Base-by-base conservation (phyloP, 2,888 invertebrate genomes). In the Cyclophora punctaria region DNA sequence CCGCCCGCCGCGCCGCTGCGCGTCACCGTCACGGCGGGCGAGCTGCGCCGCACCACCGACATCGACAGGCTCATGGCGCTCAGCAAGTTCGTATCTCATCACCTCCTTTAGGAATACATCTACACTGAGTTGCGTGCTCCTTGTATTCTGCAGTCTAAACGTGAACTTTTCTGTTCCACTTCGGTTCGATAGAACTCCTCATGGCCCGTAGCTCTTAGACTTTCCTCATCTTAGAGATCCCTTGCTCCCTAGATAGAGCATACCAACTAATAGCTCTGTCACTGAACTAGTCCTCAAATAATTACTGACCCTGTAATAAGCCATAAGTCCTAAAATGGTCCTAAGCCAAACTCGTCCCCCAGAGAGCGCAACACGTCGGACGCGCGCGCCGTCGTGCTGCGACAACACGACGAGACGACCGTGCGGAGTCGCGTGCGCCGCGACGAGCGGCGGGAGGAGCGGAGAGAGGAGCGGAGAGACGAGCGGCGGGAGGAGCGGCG, bases 21-120 rank as follows among this genome's bases (percentile, higher is more conserved):
- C n/a, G 92, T 92, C 3, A 91, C 92, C 3, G 90, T 92, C 56
- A 91, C 91, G 0, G 90, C 91, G 3, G 90, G 91, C 53, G 90
- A 92, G 63, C 66, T 90, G 41, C 75, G 87, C 50, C 86, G 90
- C 52, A 83, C 78, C 7, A 68, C 81, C 3, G 79, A 81, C 55
- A 77, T 83, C 41, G 84, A 86, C 58, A 67, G 77, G 55, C 73
- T 84, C 40, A 75, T 84, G 49, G 73, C 72, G 49, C 70, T 80
- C 43, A 78, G 81, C 58, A 79, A 81, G 78, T 82, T 34, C 60
- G 62, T 7, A 42, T 5, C 3, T 40, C 7, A 20, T 20, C 20
- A 20, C 20, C 20, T 20, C 20, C 20, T 20, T 20, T 20, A 20
- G 20, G 20, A 20, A 20, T 20, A 20, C 20, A 20, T 20, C 20